Conservation (phyloP, 2,797 vertebrate genomes). For the Alcedo quadribrachys region DNA sequence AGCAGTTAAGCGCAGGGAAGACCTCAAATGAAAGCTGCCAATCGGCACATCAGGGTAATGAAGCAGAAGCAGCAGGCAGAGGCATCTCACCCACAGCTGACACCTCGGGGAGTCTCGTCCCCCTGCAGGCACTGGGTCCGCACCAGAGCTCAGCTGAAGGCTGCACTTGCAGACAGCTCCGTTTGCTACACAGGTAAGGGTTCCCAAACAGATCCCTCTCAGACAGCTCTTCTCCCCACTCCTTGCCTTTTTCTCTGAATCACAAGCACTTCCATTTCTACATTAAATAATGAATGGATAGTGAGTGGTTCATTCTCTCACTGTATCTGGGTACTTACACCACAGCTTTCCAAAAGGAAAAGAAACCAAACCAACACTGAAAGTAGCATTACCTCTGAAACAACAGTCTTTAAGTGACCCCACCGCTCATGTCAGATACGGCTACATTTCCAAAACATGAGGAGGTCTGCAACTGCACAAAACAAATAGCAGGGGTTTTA, state of each 20-base stretch:
- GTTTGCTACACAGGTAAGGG: neutral
- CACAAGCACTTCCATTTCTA: neutral
- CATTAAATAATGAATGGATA: neutral
- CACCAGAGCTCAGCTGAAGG: neutral
- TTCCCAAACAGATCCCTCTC: neutral
- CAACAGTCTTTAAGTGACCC: neutral
- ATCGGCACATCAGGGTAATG: neutral
- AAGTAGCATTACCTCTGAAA: neutral
- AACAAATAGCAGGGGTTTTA: neutral
- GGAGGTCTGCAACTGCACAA: neutral
- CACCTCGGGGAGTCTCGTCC: neutral
- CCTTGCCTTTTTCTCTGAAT: neutral
- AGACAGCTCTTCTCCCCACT: fast-evolving
- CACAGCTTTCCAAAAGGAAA: neutral
- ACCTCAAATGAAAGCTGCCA: neutral
- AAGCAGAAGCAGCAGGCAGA: neutral
- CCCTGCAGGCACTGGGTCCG: neutral
- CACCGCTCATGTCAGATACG: neutral
- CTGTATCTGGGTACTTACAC: neutral
- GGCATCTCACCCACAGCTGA: neutral
- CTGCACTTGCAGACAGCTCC: neutral
- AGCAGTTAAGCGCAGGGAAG: neutral
- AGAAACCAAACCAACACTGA: neutral
- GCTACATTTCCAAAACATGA: neutral
- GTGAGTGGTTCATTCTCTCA: neutral